Evolutionary conservation across 2,888 invertebrate species (phyloP), one percentile per base, ranked within the genome.

Genomic region (Gibbula magus): DNA sequence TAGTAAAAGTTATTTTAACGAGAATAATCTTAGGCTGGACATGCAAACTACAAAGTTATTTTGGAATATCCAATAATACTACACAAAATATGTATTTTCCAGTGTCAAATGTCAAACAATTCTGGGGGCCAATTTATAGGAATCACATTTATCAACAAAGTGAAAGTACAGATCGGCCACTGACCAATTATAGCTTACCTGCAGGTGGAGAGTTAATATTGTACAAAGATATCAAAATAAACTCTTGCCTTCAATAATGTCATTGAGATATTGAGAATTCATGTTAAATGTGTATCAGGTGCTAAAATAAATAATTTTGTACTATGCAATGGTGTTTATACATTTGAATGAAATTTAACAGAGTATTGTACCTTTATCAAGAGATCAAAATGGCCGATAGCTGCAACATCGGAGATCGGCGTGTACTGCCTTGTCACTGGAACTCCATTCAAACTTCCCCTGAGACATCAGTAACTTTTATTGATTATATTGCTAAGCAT

Each of bases 371-470:
- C 91, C 92, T 95, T 95, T 0, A 96, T 94, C 67, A 96, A 87
- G 77, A 96, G 93, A 85, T 94, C 94, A 91, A 96, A 96, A 86
- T 89, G 89, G 45, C 91, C 90, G 25, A 83, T 82, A 32, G 87
- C 82, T 39, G 89, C 82, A 39, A 91, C 81, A 45, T 88, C 86
- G 61, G 93, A 92, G 56, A 95, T 90, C 0, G 94, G 94, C 1
- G 95, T 94, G 85, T 94, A 95, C 56, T 94, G 94, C 83, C 94
- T 92, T 13, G 94, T 93, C 45, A 94, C 89, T 25, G 88, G 82
- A 22, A 20, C 25, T n/a, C 25, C 45, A 56, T 25, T 16, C 16
- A 54, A 18, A 8, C 29, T 29, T 32, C 52, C 20, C 13, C 25
- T 73, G 75, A 32, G 18, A 39, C 13, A 20, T 29, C 32, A 35